Base-by-base conservation (phyloP, 2,888 invertebrate genomes). In the Agonopterix subpropinquella region DNA sequence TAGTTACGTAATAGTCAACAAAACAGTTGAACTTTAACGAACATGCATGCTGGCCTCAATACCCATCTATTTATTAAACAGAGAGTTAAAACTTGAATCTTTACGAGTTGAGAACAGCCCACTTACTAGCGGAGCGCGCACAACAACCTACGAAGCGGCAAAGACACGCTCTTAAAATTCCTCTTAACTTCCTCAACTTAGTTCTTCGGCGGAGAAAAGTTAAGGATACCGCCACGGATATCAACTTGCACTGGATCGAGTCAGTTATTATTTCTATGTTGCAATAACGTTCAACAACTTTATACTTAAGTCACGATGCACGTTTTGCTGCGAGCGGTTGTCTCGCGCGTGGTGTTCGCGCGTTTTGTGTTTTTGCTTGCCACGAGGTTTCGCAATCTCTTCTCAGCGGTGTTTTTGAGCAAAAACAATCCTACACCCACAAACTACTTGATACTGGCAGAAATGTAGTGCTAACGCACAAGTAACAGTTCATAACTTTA, bases 141-240 rank as follows among this genome's bases (percentile, higher is more conserved):
- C 44, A 9, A 9, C n/a, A 28, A 15, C 18, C 13, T 44, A 44
- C 18, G 44, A 49, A 55, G 52, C 50, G 52, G 50, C 51, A 54
- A 58, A 58, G 59, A 62, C 61, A 65, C 60, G 63, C 64, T 62
- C 65, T 69, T 69, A 63, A 65, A 64, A 67, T 68, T 67, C 67
- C 65, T 67, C 60, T 64, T 62, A 65, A 65, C 65, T 65, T 54
- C 55, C 47, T 39, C 50, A 58, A 58, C 61, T 57, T 64, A 68
- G 57, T 68, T 65, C 55, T 57, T 54, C 55, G 51, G 48, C 47
- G 56, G 53, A 53, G 54, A 54, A 51, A 55, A 59, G 59, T 57
- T 53, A 52, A 53, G 53, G 46, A 47, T 49, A 28, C 41, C 41
- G 41, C 36, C 56, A 47, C 4, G 11, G 61, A 56, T 51, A 2